Evolutionary conservation across 92 coral and sea anemone species (phyloP).

Genomic region (Palythoa caribaeorum): DNA sequence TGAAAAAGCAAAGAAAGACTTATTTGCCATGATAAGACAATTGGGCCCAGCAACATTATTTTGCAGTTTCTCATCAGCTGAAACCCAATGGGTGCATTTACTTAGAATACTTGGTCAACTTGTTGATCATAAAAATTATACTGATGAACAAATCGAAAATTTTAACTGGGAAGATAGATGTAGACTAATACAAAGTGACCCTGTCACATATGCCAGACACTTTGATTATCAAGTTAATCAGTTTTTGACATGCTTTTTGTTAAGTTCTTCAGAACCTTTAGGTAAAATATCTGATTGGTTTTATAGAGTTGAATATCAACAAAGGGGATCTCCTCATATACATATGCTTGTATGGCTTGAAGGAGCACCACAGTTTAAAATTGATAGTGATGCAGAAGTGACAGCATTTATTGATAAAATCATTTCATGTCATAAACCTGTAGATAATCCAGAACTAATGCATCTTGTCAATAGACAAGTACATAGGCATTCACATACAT

Average conservation of each 20-base stretch:
- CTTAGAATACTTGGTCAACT: neutral
- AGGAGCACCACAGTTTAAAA: neutral
- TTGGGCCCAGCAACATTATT: no score
- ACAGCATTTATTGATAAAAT: neutral
- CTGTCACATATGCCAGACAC: no score
- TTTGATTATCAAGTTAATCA: no score
- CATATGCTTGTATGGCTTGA: neutral
- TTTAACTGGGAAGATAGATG: neutral
- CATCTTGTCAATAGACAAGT: neutral
- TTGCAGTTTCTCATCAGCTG: neutral
- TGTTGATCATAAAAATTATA: neutral
- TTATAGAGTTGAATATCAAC: no score
- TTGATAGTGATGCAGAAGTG: slow-evolving; percentile 1
- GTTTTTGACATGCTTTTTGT: neutral
- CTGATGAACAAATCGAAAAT: neutral
- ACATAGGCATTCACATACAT: neutral
- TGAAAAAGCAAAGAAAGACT: no score
- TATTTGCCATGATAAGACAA: neutral
- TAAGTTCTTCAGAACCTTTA: neutral
- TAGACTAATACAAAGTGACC: no score
- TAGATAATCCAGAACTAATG: neutral
- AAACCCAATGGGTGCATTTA: neutral
- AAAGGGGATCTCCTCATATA: no score
- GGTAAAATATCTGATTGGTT: no score
- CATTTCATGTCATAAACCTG: neutral